Evolutionary conservation across 2,888 invertebrate species (phyloP), one percentile per base, ranked within the genome.

Genomic region (Cartodere bifasciata): DNA sequence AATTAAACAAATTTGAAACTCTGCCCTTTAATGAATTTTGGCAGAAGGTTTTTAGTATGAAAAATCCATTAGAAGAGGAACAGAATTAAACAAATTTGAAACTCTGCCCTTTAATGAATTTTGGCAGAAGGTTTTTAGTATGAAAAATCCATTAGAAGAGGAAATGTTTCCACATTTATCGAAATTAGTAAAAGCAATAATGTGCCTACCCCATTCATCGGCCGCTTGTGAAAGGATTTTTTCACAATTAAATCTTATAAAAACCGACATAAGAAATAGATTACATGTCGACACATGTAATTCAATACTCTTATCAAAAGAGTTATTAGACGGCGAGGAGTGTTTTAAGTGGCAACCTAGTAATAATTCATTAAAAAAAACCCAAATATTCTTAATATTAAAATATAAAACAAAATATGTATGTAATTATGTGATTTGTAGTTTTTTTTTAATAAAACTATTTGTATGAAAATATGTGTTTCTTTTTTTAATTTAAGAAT

Each of bases 121-220:
- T 32, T 39, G 34, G 36, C 22, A 17, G 5, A 14, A 27, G 13
- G 23, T 39, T 10, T 35, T 35, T 29, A 13, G 28, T 13, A 9
- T 35, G 13, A 35, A 37, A 37, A 39, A 39, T 29, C 5, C 20
- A 16, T 28, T 27, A 10, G 27, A 31, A 15, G 21, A 28, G n/a
- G 11, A 21, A 21, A 34, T 39, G 30, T 39, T 35, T 31, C 37
- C 35, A 17, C 23, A 32, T 24, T 22, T 39, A 16, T 31, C 25
- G 17, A 31, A 31, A 17, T 32, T 37, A 20, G 4, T 34, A 9
- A 34, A 34, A 26, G 36, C 23, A 13, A 25, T 34, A 23, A 11
- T 34, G 13, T 35, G 29, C 23, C 15, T 39, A 11, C 39, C 36
- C 4, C 39, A 39, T 23, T 37, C 34, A 2, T 36, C 38, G n/a